A percentile compares a stretch with the other conserved stretches of the same genome.
These are phyloP conservation scores for Ciconia nigra DNA, from an alignment of 2,797 vertebrate species.

Conservation along the genomic window DNA sequence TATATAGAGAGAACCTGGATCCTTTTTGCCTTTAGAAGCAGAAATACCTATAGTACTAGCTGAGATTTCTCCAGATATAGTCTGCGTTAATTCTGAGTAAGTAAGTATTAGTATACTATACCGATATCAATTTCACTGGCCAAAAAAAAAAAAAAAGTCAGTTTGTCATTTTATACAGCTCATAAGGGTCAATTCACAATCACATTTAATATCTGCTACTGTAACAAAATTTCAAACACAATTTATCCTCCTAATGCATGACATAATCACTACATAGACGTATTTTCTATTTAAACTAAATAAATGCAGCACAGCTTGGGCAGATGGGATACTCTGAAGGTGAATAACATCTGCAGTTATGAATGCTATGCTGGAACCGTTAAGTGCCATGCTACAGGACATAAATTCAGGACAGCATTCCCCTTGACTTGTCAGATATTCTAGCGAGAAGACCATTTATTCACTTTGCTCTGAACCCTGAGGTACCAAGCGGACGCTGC, in stretches of 20 bases:
- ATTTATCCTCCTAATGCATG: background rate
- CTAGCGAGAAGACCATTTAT: background rate
- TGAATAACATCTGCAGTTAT: background rate
- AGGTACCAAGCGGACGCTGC: rapidly evolving
- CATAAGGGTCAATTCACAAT: background rate
- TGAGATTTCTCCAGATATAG: background rate
- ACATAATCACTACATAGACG: background rate
- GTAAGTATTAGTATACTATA: background rate
- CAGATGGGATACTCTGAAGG: background rate
- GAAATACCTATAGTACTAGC: background rate
- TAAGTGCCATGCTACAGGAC: background rate
- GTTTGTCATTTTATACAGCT: background rate
- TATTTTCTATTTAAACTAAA: background rate
- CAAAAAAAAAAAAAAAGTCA: background rate
- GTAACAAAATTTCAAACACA: background rate
- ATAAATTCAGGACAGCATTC: background rate
- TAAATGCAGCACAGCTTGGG: background rate
- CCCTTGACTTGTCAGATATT: background rate
- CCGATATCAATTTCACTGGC: background rate
- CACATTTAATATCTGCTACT: background rate
- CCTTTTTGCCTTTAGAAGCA: background rate
- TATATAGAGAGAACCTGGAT: background rate
- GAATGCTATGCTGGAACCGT: background rate
- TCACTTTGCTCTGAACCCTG: background rate
- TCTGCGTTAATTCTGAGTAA: background rate